phyloP scores from a whole-genome alignment of 2,113 vertebrate species.

The Andinoacara biseriatus region DNA sequence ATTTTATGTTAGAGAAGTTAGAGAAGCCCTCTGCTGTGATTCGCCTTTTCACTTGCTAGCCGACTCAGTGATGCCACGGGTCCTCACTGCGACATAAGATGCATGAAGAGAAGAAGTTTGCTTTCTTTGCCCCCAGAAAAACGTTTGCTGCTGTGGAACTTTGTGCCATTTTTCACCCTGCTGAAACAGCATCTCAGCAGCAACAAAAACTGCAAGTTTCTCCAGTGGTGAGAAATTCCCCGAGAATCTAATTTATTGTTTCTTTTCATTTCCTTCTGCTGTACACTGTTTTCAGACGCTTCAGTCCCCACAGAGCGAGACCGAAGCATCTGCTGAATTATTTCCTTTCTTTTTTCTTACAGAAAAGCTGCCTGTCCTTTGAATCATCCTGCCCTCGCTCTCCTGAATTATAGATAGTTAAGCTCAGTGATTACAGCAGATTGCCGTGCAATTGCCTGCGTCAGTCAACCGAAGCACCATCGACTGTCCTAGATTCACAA shows the following conservation, averaged over 20 bases:
- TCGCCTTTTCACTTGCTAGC: not conserved
- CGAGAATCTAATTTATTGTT: not conserved
- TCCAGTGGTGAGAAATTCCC: not conserved
- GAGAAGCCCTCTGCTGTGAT: no score
- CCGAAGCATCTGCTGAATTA: not conserved
- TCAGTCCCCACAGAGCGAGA: fast-evolving
- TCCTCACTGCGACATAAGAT: not conserved
- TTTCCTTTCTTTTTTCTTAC: slow-evolving; percentile 2
- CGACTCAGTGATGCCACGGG: not conserved
- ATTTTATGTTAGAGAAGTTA: not conserved
- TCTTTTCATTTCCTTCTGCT: not conserved
- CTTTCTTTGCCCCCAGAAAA: not conserved
- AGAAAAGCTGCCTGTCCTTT: not conserved
- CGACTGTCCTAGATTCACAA: slow-evolving; percentile 46
- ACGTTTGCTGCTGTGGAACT: not conserved
- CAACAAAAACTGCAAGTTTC: not conserved
- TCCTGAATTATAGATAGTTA: slow-evolving; percentile 31
- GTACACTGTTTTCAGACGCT: not conserved
- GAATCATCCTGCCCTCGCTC: not conserved
- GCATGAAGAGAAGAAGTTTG: not conserved
- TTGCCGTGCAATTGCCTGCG: slow-evolving; percentile 33
- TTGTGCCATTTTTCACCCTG: fast-evolving
- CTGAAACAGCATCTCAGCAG: not conserved
- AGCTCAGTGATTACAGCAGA: slow-evolving; percentile 44
- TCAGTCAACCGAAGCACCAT: slow-evolving; percentile 31